These are phyloP conservation scores for Palythoa heliodiscus DNA, from an alignment of 92 coral and sea anemone genomes.

Conservation along the genomic window DNA sequence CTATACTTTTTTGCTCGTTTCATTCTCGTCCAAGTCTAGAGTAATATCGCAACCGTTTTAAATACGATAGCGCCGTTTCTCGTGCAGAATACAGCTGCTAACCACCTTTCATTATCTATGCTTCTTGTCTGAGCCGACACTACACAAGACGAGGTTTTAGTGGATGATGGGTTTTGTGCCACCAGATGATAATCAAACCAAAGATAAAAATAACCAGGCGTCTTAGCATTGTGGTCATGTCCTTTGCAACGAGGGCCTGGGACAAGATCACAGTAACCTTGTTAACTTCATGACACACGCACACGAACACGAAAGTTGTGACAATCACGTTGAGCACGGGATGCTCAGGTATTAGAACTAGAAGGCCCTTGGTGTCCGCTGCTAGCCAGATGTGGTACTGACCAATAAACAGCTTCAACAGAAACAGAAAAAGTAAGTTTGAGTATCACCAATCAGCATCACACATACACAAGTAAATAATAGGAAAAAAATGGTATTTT, in stretches of 20 bases:
- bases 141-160: slow-evolving; percentile 68
- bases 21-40: background rate
- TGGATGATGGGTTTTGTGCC: slow-evolving; percentile 95
- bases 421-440: background rate
- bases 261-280: slow-evolving; percentile 78
- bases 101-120: background rate
- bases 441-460: background rate
- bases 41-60: background rate
- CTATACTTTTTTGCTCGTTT: too few relatives aligned
- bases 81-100: background rate
- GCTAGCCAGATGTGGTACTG: slow-evolving; percentile 99
- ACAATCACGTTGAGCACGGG: slow-evolving; percentile 82
- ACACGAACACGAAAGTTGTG: slow-evolving; percentile 91
- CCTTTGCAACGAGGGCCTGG: slow-evolving; percentile 84
- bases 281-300: slow-evolving; percentile 90
- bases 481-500: background rate
- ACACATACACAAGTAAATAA: background rate
- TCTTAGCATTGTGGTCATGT: slow-evolving; percentile 81
- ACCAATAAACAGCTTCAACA: slow-evolving; percentile 81
- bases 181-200: slow-evolving; percentile 91
- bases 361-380: slow-evolving; percentile 87
- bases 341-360: slow-evolving; percentile 88
- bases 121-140: background rate
- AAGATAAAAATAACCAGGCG: slow-evolving; percentile 85
- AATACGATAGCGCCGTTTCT: background rate